Evolutionary conservation across 2,797 vertebrate genomes (phyloP), one percentile per base, ranked within the genome.

Genomic region (Fringilla coelebs): DNA sequence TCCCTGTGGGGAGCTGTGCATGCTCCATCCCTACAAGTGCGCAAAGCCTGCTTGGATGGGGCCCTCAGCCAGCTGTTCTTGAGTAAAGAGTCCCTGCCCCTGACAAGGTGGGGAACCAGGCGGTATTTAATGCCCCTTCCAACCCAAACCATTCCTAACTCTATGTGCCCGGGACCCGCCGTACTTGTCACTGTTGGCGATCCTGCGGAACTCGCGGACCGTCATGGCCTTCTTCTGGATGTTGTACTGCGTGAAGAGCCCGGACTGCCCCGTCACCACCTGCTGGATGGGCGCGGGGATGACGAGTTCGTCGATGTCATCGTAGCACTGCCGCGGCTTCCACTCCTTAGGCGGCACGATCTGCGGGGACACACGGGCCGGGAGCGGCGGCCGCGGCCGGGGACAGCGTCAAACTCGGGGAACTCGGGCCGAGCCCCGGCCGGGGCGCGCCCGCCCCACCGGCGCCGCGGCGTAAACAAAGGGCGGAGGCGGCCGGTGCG

Each of bases 181-280:
- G 89, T 97, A 99, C 99, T 99, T 99, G 91, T 99, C 99, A 76
- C 98, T 98, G 91, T 99, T 99, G 68, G 99, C 99, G 73, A 98
- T 99, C 83, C 98, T 99, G 57, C 99, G 98, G 96, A 99, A 99
- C 95, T 99, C 99, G 4, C 98, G 98, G 51, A 99, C 98, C 2
- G 98, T 99, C 99, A 99, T 99, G 46, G 99, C 98, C 96, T 99
- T 99, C 98, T 99, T 99, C 98, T 99, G 99, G 93, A 99, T 99
- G 98, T 99, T 99, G 97, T 99, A 99, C 96, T 99, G 99, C 4
- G 99, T 99, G 93, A 99, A 99, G 67, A 99, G 98, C 40, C 99
- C 99, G 3, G 99, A 99, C 96, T 99, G 99, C n/a, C 99, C 99
- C 0, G 99, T 99, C 86, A 99, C 99, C 79, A 99, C 98, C 97